These are phyloP conservation scores for Bursaphelenchus mucronatus DNA, from an alignment of 1,140 invertebrate genomes.

Conservation along the genomic window DNA sequence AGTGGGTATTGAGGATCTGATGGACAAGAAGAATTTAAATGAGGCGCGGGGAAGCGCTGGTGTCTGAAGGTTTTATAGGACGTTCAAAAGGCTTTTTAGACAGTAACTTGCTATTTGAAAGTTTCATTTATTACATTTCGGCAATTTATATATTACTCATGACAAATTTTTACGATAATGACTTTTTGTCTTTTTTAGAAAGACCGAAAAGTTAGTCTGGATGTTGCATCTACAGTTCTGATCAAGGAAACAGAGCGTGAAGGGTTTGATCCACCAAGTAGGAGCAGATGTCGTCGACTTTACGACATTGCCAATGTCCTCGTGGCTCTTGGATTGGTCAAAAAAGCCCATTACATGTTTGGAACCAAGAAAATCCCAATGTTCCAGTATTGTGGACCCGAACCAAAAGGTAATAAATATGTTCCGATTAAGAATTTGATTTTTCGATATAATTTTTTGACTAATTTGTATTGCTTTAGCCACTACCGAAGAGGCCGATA, in stretches of 20 bases:
- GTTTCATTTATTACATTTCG: no score
- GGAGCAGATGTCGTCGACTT: constrained; percentile 53
- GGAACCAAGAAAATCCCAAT: constrained; percentile 60
- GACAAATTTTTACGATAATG: background rate
- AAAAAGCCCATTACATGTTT: constrained; percentile 57
- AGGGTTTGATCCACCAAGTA: constrained; percentile 55
- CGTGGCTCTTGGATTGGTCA: constrained; percentile 55
- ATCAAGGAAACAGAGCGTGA: constrained; percentile 59
- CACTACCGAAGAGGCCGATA: constrained; percentile 6
- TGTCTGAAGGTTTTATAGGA: no score
- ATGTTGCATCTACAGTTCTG: constrained; percentile 56
- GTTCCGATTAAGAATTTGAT: constrained; percentile 4
- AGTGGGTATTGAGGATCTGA: no score
- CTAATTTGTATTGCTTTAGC: constrained; percentile 19
- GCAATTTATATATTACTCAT: background rate
- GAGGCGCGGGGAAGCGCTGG: no score
- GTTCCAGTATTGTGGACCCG: constrained; percentile 57
- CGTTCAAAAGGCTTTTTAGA: no score
- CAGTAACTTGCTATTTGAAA: no score
- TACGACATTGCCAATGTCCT: constrained; percentile 60
- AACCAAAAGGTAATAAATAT: constrained; percentile 41
- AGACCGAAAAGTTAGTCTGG: constrained; percentile 51
- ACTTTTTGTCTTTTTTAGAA: constrained; percentile 37
- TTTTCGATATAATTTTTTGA: background rate
- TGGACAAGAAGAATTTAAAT: no score